Evolutionary conservation across 2,888 invertebrate species (phyloP).

Genomic region (Parasteatoda lunata): DNA sequence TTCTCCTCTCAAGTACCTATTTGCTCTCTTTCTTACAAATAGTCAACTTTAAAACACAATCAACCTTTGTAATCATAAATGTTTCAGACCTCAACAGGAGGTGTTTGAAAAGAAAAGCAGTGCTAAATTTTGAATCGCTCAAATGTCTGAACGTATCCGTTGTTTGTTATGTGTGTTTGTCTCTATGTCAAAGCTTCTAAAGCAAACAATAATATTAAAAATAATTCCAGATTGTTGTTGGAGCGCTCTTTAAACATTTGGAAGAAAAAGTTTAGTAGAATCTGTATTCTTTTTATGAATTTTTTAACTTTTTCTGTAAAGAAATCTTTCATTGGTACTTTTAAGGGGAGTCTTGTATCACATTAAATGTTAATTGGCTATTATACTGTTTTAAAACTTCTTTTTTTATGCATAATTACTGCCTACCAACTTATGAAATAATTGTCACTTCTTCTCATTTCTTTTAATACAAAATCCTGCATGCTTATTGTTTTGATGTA

Average conservation of each 20-base stretch:
- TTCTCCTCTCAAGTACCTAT: not conserved
- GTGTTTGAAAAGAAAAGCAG: conserved; percentile 54
- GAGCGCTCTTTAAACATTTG: conserved; percentile 34
- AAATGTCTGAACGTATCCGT: conserved; percentile 67
- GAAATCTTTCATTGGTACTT: not conserved
- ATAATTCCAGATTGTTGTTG: conserved; percentile 54
- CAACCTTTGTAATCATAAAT: conserved; percentile 63
- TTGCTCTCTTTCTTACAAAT: conserved; percentile 59
- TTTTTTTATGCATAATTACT: too few species aligned
- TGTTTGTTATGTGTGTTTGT: conserved; percentile 68
- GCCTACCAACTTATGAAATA: too few species aligned
- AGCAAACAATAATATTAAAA: conserved; percentile 56
- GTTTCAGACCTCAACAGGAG: conserved; percentile 48
- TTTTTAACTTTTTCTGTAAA: not conserved
- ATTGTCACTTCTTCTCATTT: too few species aligned
- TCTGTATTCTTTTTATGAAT: not conserved
- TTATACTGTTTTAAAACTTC: too few species aligned
- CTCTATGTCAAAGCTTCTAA: conserved; percentile 68
- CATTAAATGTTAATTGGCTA: too few species aligned
- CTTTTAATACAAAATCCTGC: too few species aligned
- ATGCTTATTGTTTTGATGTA: too few species aligned
- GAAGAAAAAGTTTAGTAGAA: not conserved
- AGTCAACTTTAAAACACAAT: conserved; percentile 51
- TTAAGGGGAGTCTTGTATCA: not conserved
- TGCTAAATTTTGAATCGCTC: conserved; percentile 66